phyloP scores from a whole-genome alignment of 1,140 invertebrate genomes.

The Polypedilum pembai region DNA sequence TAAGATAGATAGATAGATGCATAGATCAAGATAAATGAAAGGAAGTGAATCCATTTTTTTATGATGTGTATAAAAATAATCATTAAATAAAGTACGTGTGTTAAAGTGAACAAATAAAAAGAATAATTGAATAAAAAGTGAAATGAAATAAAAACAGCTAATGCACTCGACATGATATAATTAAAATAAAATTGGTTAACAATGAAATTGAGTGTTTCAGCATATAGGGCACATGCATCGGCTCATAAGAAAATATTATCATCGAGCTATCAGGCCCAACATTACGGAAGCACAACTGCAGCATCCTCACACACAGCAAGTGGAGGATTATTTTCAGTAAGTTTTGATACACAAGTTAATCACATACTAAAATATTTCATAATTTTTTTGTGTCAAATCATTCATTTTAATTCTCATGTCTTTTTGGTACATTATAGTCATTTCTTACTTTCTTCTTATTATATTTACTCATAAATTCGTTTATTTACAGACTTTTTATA shows the following conservation, averaged over 20 bases:
- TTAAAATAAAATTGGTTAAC: constrained; percentile 31
- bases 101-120: neutral
- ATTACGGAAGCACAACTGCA: constrained; percentile 68
- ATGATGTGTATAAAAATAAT: too few species aligned
- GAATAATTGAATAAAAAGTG: constrained; percentile 4
- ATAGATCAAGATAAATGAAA: too few species aligned
- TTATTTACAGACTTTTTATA: too few species aligned
- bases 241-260: constrained; percentile 75
- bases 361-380: neutral
- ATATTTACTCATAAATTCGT: too few species aligned
- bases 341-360: constrained; percentile 33
- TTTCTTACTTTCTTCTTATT: too few species aligned
- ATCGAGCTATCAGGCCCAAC: constrained; percentile 63
- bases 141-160: neutral
- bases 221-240: constrained; percentile 72
- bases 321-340: constrained; percentile 49
- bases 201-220: constrained; percentile 77
- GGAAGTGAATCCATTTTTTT: too few species aligned
- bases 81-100: too few species aligned
- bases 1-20: too few species aligned
- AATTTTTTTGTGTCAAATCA: neutral
- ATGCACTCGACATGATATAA: neutral
- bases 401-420: constrained; percentile 22
- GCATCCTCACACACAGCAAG: constrained; percentile 48
- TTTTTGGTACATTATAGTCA: too few species aligned